A percentile compares a stretch with the other conserved stretches of the same genome.
Evolutionary conservation across 1,140 invertebrate genomes (phyloP).

Genomic region (Drosophila ercepeae): DNA sequence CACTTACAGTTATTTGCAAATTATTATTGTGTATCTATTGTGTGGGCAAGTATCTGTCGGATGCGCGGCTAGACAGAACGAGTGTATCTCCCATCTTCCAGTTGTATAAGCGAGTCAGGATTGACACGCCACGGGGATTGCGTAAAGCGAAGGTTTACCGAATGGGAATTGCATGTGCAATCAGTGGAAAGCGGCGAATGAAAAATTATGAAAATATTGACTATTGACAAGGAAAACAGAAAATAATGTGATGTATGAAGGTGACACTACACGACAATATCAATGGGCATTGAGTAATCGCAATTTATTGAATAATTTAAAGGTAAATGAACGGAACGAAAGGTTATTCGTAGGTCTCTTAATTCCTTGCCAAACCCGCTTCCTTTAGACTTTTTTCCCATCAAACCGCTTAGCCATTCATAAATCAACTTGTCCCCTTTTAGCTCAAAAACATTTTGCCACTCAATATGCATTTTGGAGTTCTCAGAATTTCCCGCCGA

Average conservation of each 20-base stretch:
- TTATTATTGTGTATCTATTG: conserved; percentile 46
- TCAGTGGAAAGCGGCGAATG: conserved; percentile 23
- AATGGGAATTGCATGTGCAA: conserved; percentile 40
- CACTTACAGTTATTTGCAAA: conserved; percentile 72
- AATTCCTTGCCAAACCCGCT: neutral
- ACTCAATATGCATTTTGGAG: conserved; percentile 69
- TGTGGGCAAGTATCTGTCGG: conserved; percentile 22
- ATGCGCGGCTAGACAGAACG: conserved; percentile 20
- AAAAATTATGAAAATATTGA: conserved; percentile 39
- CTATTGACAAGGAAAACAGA: conserved; percentile 39
- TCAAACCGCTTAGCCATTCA: conserved; percentile 27
- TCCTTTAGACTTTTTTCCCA: conserved; percentile 27
- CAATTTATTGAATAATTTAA: neutral
- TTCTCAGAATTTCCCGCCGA: conserved; percentile 53
- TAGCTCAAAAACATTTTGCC: conserved; percentile 37
- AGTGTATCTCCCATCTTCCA: conserved; percentile 27
- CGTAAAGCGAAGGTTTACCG: conserved; percentile 25
- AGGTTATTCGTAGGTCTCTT: neutral
- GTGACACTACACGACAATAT: conserved; percentile 30
- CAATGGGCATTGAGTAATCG: conserved; percentile 8
- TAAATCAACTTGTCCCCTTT: conserved; percentile 48
- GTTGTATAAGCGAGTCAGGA: conserved; percentile 38
- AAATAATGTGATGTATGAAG: conserved; percentile 4
- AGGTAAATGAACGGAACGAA: too few relatives aligned
- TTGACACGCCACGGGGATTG: conserved; percentile 50